Base-by-base conservation (phyloP, 1,140 invertebrate genomes). In the Diploscapter pachys region DNA sequence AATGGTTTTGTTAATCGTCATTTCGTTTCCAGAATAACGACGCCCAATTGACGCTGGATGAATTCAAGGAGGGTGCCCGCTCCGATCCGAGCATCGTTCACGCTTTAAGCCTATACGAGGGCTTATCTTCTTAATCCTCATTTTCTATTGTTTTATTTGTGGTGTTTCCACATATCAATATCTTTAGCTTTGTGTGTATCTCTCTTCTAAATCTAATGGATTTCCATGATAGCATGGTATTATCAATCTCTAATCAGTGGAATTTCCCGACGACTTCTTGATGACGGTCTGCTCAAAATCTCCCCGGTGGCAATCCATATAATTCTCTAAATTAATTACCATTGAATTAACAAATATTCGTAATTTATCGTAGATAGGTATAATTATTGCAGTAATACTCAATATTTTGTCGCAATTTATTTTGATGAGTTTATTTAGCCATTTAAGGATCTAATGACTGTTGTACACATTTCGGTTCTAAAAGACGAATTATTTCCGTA, bases 41-140 rank as follows among this genome's bases (percentile, higher is more conserved):
- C 88, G 95, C 96, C 86, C 91, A 92, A 86, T 90, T 99, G 77
- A 98, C 95, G 11, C 90, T 97, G 78, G 95, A 98, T 83, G 96
- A 99, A 87, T 99, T 99, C 88, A 91, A 95, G 82, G 96, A 98
- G 88, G 95, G 95, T 77, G 96, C 94, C 86, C 98, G 98, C 88
- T 94, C 94, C 62, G 96, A 99, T 88, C 95, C 96, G 4, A 91
- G 95, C 87, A 99, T 99, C 86, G 95, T 98, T 13, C 95, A 98
- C 87, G 96, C 90, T 8, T 80, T 90, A 64, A 89, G 89, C 31
- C 85, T 90, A 52, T 89, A 88, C 75, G 86, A 86, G 73, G 84
- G 84, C 65, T 77, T 85, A 51, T 80, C 83, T 55, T 77, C 82
- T 31, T 84, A 61, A 83, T n/a, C 4, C 56, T 5, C 8, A 48